Conservation (phyloP, 1,140 invertebrate genomes). For the Eueides isabella region DNA sequence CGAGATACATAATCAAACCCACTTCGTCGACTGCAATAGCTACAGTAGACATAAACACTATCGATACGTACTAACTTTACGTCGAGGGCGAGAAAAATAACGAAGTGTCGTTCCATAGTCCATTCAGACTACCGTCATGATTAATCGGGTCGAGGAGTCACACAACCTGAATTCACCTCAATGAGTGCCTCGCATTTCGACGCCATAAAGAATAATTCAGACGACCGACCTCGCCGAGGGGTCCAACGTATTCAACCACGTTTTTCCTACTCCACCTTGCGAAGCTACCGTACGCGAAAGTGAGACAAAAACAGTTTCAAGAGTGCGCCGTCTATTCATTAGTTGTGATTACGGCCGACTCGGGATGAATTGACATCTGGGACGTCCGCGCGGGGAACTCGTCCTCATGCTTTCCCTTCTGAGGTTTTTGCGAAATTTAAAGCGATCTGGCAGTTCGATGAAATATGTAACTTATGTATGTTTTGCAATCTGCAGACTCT, state of each 20-base stretch:
- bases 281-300: constrained; percentile 48
- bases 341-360: constrained; percentile 69
- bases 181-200: constrained; percentile 74
- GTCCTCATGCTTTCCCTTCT: constrained; percentile 66
- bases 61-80: constrained; percentile 34
- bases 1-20: neutral
- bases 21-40: neutral
- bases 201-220: constrained; percentile 77
- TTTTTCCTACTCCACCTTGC: constrained; percentile 58
- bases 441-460: constrained; percentile 56
- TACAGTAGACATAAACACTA: constrained; percentile 23
- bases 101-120: constrained; percentile 53
- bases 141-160: constrained; percentile 73
- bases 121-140: constrained; percentile 65
- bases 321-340: constrained; percentile 76
- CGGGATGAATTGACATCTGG: constrained; percentile 78
- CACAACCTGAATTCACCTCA: constrained; percentile 74
- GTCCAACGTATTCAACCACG: constrained; percentile 53
- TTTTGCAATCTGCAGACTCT: neutral
- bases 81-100: constrained; percentile 44
- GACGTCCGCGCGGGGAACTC: constrained; percentile 57
- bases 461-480: constrained; percentile 48
- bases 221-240: constrained; percentile 57
- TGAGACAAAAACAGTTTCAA: constrained; percentile 64
- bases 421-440: constrained; percentile 73